These are phyloP conservation scores for Amiota communis DNA, from an alignment of 2,888 invertebrate genomes.

Conservation along the genomic window DNA sequence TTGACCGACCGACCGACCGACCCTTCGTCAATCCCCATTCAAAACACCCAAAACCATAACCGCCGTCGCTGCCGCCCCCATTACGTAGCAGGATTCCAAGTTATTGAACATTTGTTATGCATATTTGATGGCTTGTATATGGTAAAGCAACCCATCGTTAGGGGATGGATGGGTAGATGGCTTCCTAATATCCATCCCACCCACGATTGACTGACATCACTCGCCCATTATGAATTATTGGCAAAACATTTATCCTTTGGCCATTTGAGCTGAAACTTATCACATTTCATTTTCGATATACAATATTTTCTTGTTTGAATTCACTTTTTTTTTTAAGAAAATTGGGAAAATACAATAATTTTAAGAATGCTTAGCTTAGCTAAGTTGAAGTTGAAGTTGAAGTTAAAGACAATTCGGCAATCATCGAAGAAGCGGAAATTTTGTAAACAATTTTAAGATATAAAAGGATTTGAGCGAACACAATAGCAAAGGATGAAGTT, in stretches of 20 bases:
- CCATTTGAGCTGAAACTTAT: slow-evolving; percentile 15
- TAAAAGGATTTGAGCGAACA: neutral
- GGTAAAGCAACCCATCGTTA: too few species aligned
- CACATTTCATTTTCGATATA: slow-evolving; percentile 17
- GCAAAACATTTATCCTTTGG: slow-evolving; percentile 43
- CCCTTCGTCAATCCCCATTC: slow-evolving; percentile 23
- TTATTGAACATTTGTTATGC: slow-evolving; percentile 35
- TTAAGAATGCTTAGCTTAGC: slow-evolving; percentile 7
- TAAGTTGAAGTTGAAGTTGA: neutral
- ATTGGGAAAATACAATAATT: slow-evolving; percentile 8
- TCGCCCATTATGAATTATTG: slow-evolving; percentile 62
- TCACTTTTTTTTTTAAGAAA: neutral
- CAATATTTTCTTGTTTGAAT: slow-evolving; percentile 8
- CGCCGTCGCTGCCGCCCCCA: slow-evolving; percentile 4
- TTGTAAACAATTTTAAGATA: neutral
- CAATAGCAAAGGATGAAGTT: neutral
- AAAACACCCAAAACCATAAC: slow-evolving; percentile 19
- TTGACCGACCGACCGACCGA: too few species aligned
- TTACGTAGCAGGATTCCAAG: neutral
- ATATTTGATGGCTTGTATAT: slow-evolving; percentile 41
- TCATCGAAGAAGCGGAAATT: too few species aligned
- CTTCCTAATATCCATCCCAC: too few species aligned
- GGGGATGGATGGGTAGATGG: too few species aligned
- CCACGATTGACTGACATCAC: slow-evolving; percentile 41
- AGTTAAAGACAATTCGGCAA: too few species aligned